phyloP scores from a whole-genome alignment of 2,888 invertebrate species.

The Drepana falcataria region DNA sequence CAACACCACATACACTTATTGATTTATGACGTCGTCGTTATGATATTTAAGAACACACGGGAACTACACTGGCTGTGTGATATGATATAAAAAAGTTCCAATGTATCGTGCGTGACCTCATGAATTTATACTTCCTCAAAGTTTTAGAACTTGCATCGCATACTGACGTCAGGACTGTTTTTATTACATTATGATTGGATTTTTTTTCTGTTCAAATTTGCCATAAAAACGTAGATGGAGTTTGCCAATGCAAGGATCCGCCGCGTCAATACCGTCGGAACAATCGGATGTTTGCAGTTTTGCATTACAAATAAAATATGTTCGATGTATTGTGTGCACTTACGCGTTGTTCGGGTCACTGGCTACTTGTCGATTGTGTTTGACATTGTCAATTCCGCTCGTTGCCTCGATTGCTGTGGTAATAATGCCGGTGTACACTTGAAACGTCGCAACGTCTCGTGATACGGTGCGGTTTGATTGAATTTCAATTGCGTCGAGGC shows the following conservation, averaged over 20 bases:
- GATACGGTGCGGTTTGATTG: conserved; percentile 39
- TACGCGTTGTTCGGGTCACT: conserved; percentile 35
- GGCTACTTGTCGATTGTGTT: conserved; percentile 43
- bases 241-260: conserved; percentile 5
- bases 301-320: conserved; percentile 61
- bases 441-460: conserved; percentile 27
- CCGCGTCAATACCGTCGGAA: conserved; percentile 31
- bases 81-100: conserved; percentile 7
- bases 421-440: conserved; percentile 34
- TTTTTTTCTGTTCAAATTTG: background rate
- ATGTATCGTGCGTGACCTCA: conserved; percentile 17
- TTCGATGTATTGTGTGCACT: conserved; percentile 36
- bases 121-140: conserved; percentile 24
- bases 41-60: conserved; percentile 13
- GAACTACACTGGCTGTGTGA: conserved; percentile 13
- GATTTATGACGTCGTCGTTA: conserved; percentile 5
- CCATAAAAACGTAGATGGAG: background rate
- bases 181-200: background rate
- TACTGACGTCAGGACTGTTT: background rate
- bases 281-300: conserved; percentile 56
- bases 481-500: conserved; percentile 47
- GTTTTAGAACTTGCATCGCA: conserved; percentile 1
- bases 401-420: conserved; percentile 36
- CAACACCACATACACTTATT: background rate
- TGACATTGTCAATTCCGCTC: conserved; percentile 49